Percentiles rank a stretch among this genome's conserved stretches.
These are phyloP conservation scores for Melanotaenia maccullochi DNA, from an alignment of 2,797 vertebrate species.

Conservation along the genomic window DNA sequence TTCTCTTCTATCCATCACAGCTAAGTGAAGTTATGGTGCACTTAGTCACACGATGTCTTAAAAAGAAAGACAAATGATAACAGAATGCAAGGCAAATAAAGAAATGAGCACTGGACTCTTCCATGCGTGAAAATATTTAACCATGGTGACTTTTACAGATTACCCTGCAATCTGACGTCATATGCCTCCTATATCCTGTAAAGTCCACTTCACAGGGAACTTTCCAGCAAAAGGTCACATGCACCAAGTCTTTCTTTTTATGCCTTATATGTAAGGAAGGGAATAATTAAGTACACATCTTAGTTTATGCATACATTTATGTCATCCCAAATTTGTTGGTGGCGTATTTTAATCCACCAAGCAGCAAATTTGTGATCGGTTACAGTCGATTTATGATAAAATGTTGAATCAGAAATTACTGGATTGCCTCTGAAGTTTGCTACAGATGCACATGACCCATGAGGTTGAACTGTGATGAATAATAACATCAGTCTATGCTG, in stretches of 20 bases:
- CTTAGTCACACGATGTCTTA: no score
- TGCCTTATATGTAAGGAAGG: no score
- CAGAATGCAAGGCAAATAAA: not conserved
- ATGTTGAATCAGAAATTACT: not conserved
- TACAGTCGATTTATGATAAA: not conserved
- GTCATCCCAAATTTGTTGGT: not conserved
- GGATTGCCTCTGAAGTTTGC: not conserved
- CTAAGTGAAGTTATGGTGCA: no score
- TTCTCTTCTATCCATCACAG: no score
- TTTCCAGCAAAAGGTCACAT: not conserved
- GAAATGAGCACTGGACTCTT: no score
- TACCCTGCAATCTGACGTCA: no score
- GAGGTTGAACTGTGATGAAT: not conserved
- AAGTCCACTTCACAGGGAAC: not conserved
- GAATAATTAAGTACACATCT: not conserved
- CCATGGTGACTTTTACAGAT: no score
- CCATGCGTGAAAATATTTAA: no score
- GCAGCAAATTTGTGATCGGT: not conserved
- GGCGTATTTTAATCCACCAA: not conserved
- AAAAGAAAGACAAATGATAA: not conserved
- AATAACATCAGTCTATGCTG: not conserved
- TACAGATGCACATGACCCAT: not conserved
- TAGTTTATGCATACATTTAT: not conserved
- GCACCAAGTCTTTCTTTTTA: not conserved
- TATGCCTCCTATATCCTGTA: not conserved